Base-by-base conservation (phyloP, 2,888 invertebrate genomes). In the Mythimna vitellina region DNA sequence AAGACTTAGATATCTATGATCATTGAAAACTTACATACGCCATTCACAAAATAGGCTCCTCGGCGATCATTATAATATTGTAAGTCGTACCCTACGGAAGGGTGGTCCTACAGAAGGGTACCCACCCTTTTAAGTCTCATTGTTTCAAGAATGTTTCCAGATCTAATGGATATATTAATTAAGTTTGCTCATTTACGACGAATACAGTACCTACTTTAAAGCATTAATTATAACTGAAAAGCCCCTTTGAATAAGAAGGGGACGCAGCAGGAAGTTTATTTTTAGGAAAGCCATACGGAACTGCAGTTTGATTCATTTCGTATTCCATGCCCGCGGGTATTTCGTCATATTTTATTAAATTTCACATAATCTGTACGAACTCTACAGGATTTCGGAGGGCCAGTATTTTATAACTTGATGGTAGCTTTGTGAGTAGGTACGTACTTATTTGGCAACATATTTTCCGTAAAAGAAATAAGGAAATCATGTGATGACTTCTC, bases 141-240 rank as follows among this genome's bases (percentile, higher is more conserved):
- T 92, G 90, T 91, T 90, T 89, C 87, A 86, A 84, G 89, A 91
- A 91, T 91, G 90, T 90, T 90, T 85, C 88, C 81, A 84, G 80
- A 87, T 88, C 88, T 89, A 91, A 91, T 92, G 89, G 91, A 90
- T 90, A 89, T 90, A 92, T 92, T 92, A 92, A 92, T 92, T 92
- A 92, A 88, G 85, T 91, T 92, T 88, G 88, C 88, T 92, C 91
- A 90, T 90, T 91, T 89, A 90, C 82, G 85, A 78, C 81, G 84
- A 78, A 81, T 86, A 86, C 78, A 86, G 86, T 86, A 85, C 46
- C 20, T 46, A 46, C 81, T 88, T 86, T 86, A 76, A 81, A 88
- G 88, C 83, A 89, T 89, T 92, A 90, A 92, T 89, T 89, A 86
- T 78, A 83, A 76, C 78, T 78, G 81, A 79, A 81, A 73, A 86